phyloP scores from a whole-genome alignment of 1,140 invertebrate species.

The Trinorchestia longiramus region DNA sequence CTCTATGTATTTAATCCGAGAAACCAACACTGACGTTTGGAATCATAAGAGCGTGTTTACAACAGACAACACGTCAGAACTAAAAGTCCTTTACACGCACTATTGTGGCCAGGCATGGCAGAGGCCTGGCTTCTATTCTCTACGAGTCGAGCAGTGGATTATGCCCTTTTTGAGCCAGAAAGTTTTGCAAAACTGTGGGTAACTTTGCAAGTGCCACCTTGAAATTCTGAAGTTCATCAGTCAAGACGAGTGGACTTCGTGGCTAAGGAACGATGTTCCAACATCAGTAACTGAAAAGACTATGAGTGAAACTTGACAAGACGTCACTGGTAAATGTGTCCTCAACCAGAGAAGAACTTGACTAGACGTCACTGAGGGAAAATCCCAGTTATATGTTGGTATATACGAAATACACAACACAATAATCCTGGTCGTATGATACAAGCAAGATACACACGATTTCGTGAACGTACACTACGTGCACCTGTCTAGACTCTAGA shows the following conservation, averaged over 20 bases:
- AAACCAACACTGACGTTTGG: too few species aligned
- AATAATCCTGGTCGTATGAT: too few species aligned
- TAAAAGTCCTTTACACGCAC: too few species aligned
- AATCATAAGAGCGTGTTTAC: too few species aligned
- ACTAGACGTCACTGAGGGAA: neutral
- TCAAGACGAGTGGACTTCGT: neutral
- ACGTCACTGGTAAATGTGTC: neutral
- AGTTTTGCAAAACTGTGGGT: neutral
- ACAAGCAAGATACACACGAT: too few species aligned
- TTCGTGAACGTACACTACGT: too few species aligned
- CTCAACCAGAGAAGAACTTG: neutral
- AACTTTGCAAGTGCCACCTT: neutral
- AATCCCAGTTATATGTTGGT: too few species aligned
- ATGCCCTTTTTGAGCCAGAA: neutral
- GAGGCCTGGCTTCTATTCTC: neutral
- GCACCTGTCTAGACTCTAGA: too few species aligned
- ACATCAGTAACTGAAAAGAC: neutral
- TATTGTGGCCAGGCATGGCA: neutral
- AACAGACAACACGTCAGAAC: too few species aligned
- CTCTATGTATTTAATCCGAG: too few species aligned
- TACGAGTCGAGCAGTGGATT: neutral
- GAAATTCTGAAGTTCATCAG: constrained; percentile 40
- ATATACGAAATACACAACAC: too few species aligned
- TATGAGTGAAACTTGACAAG: neutral
- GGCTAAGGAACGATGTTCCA: neutral